A percentile compares a stretch with the other conserved stretches of the same genome.
phyloP scores from a whole-genome alignment of 2,113 vertebrate genomes.

The Plecturocebus donacophilus region DNA sequence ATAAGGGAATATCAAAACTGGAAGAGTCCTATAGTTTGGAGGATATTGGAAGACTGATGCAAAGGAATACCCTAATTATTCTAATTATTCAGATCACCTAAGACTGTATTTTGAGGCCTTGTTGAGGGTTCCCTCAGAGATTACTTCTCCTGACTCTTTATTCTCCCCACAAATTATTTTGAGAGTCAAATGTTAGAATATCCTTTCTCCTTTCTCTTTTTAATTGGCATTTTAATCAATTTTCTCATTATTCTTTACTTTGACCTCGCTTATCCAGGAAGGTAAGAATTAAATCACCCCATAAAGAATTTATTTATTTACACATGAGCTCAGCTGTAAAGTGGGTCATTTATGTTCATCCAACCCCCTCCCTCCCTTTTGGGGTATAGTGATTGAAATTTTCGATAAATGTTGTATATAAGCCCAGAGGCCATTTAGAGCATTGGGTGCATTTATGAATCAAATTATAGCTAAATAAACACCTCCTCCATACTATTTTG shows the following conservation, averaged over 20 bases:
- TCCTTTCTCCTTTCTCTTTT: background rate
- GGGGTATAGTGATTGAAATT: background rate
- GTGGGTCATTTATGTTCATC: background rate
- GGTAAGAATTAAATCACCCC: background rate
- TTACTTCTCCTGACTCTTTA: background rate
- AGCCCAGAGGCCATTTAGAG: constrained; percentile 34
- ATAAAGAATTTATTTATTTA: constrained; percentile 13
- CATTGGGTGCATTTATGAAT: constrained; percentile 46
- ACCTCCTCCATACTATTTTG: background rate
- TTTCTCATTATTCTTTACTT: constrained; percentile 9
- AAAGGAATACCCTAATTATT: background rate
- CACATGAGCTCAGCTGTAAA: background rate
- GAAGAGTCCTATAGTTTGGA: background rate
- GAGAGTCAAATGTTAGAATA: background rate
- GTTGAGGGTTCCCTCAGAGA: background rate
- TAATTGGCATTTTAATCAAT: background rate
- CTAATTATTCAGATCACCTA: background rate
- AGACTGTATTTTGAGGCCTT: background rate
- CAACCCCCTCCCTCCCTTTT: background rate
- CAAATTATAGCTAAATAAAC: constrained; percentile 33
- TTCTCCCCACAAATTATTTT: background rate
- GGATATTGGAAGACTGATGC: background rate
- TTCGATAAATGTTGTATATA: constrained; percentile 51
- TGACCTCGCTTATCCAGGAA: background rate
- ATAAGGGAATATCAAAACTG: background rate